Percentiles rank a stretch among this genome's conserved stretches.
These are phyloP conservation scores for Typhlichthys subterraneus DNA, from an alignment of 2,797 vertebrate genomes.

Conservation along the genomic window DNA sequence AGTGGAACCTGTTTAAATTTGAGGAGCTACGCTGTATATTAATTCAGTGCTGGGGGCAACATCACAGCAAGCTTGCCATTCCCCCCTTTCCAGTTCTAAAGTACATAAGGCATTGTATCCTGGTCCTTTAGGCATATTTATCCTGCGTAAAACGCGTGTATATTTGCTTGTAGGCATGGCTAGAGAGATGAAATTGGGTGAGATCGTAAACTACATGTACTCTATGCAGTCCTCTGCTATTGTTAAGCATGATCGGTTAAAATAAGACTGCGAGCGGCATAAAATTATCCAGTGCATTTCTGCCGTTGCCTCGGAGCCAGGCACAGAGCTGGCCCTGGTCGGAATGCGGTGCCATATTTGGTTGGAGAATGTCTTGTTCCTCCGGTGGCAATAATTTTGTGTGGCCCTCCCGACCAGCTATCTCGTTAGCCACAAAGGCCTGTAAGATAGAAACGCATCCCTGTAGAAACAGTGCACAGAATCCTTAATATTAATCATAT, in stretches of 20 bases:
- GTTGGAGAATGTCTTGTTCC: slow-evolving; percentile 44
- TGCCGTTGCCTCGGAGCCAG: slow-evolving; percentile 28
- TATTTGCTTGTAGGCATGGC: slow-evolving; percentile 22
- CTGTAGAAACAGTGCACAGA: neutral
- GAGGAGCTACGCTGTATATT: slow-evolving; percentile 18
- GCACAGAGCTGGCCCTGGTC: slow-evolving; percentile 37
- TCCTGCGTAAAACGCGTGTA: slow-evolving; percentile 34
- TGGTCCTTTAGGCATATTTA: slow-evolving; percentile 11
- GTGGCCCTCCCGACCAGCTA: slow-evolving; percentile 16
- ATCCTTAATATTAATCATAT: slow-evolving; percentile 2
- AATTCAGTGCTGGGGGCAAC: slow-evolving; percentile 25
- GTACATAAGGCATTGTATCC: slow-evolving; percentile 27
- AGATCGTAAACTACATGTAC: slow-evolving; percentile 24
- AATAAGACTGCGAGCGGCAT: slow-evolving; percentile 57
- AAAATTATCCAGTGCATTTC: slow-evolving; percentile 60
- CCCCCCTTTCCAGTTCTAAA: slow-evolving; percentile 13
- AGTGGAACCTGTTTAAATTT: slow-evolving; percentile 36
- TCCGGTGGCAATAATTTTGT: slow-evolving; percentile 39
- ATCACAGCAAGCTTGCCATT: slow-evolving; percentile 6
- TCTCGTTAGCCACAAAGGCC: slow-evolving; percentile 25
- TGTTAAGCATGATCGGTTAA: slow-evolving; percentile 44
- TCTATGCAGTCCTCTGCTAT: slow-evolving; percentile 26
- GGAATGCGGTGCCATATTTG: slow-evolving; percentile 54
- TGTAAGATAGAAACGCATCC: slow-evolving; percentile 11
- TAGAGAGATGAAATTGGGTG: slow-evolving; percentile 18